Evolutionary conservation across 2,888 invertebrate species (phyloP).

Genomic region (Germaria angustata): DNA sequence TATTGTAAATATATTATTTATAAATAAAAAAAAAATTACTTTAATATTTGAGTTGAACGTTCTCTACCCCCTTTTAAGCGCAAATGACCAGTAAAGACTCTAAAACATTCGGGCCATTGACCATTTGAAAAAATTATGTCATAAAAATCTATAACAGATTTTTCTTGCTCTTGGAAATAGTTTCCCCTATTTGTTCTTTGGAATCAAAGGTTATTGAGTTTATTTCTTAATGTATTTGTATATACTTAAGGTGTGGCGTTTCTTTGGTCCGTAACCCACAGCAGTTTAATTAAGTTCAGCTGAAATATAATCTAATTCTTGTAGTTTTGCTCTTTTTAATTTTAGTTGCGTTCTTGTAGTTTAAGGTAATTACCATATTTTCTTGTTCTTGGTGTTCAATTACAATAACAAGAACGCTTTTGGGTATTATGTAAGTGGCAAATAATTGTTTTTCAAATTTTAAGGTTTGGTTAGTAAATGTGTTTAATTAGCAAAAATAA

Average conservation of each 20-base stretch:
- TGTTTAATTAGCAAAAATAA: slow-evolving; percentile 34
- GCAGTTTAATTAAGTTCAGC: neutral
- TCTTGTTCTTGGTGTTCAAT: slow-evolving; percentile 39
- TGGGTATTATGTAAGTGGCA: slow-evolving; percentile 27
- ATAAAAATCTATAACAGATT: slow-evolving; percentile 49
- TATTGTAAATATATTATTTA: neutral
- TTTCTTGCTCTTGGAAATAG: neutral
- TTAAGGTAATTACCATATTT: neutral
- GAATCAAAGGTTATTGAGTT: slow-evolving; percentile 44
- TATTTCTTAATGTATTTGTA: slow-evolving; percentile 34
- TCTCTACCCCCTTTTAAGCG: neutral
- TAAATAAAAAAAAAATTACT: neutral
- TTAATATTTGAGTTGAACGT: too few relatives aligned
- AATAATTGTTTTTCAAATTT: slow-evolving; percentile 47
- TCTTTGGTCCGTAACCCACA: slow-evolving; percentile 15
- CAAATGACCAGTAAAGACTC: neutral
- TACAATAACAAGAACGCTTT: slow-evolving; percentile 40
- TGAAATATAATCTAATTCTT: slow-evolving; percentile 9
- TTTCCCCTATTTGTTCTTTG: slow-evolving; percentile 32
- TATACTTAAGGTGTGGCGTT: slow-evolving; percentile 54
- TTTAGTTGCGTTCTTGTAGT: slow-evolving; percentile 7
- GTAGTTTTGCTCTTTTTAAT: neutral
- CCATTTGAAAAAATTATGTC: slow-evolving; percentile 55
- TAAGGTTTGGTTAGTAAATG: slow-evolving; percentile 55
- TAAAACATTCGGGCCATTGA: slow-evolving; percentile 50